A percentile compares a stretch with the other conserved stretches of the same genome.
These are phyloP conservation scores for Alosa sapidissima DNA, from an alignment of 2,797 vertebrate genomes.

Conservation along the genomic window DNA sequence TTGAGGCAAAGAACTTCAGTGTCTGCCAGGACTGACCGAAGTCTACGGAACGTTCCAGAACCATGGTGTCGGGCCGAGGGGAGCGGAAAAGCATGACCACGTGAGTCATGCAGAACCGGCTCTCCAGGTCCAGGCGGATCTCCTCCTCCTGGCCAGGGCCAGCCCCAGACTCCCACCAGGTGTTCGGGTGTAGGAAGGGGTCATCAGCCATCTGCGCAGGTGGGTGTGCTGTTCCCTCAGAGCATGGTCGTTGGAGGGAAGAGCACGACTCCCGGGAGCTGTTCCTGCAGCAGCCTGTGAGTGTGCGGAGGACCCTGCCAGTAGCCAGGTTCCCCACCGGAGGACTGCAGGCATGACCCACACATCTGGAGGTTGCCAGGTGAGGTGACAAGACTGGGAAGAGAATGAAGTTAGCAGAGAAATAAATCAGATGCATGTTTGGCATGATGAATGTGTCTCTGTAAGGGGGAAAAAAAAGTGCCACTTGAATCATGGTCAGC, in stretches of 20 bases:
- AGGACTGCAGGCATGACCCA: conserved; percentile 81
- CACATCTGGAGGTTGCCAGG: conserved; percentile 74
- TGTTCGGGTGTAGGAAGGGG: conserved; percentile 77
- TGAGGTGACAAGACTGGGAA: background rate
- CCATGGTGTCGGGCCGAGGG: conserved; percentile 83
- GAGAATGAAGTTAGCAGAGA: conserved; percentile 18
- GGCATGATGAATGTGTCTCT: background rate
- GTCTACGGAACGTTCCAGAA: conserved; percentile 82
- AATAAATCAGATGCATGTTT: background rate
- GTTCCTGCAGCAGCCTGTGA: conserved; percentile 68
- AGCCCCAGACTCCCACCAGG: conserved; percentile 85
- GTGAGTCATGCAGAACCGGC: conserved; percentile 82
- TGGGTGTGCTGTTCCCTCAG: conserved; percentile 68
- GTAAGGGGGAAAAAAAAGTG: background rate
- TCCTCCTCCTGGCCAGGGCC: conserved; percentile 72
- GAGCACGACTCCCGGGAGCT: conserved; percentile 66
- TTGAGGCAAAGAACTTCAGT: conserved; percentile 82
- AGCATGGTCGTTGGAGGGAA: conserved; percentile 64
- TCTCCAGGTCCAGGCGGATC: conserved; percentile 83
- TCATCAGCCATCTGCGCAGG: conserved; percentile 84
- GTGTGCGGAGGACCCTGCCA: conserved; percentile 77
- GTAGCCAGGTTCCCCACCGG: conserved; percentile 83
- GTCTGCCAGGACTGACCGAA: conserved; percentile 82
- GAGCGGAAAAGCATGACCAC: conserved; percentile 84
- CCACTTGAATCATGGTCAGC: background rate